Evolutionary conservation across 1,140 invertebrate genomes (phyloP).

Genomic region (Archivesica marissinica): DNA sequence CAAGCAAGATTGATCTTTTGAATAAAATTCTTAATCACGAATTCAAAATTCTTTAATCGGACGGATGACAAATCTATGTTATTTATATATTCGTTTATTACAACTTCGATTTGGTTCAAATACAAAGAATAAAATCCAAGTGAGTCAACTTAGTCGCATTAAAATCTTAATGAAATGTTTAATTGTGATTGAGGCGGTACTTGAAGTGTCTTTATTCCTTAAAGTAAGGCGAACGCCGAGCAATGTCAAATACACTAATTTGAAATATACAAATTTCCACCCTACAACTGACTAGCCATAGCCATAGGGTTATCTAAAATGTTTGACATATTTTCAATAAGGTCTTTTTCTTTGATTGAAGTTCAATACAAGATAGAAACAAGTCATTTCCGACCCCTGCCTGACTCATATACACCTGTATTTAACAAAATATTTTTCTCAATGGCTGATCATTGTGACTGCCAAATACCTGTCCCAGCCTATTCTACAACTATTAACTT

Average conservation of each 20-base stretch:
- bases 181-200: slow-evolving; percentile 33
- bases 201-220: slow-evolving; percentile 21
- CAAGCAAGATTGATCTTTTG: slow-evolving; percentile 22
- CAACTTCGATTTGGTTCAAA: slow-evolving; percentile 27
- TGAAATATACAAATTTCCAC: slow-evolving; percentile 5
- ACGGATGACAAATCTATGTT: slow-evolving; percentile 28
- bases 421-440: background rate
- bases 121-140: slow-evolving; percentile 24
- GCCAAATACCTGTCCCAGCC: background rate
- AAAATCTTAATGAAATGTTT: slow-evolving; percentile 53
- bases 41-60: slow-evolving; percentile 15
- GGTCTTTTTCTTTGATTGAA: slow-evolving; percentile 6
- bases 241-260: background rate
- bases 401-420: slow-evolving; percentile 28
- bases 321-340: slow-evolving; percentile 36
- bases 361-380: background rate
- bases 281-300: background rate
- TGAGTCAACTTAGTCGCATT: slow-evolving; percentile 49
- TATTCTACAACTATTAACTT: slow-evolving; percentile 14
- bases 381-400: slow-evolving; percentile 29
- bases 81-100: slow-evolving; percentile 34
- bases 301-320: slow-evolving; percentile 10
- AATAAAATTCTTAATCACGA: background rate
- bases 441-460: background rate
- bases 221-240: background rate